These are phyloP conservation scores for Phania funesta DNA, from an alignment of 2,888 invertebrate species.

Conservation along the genomic window DNA sequence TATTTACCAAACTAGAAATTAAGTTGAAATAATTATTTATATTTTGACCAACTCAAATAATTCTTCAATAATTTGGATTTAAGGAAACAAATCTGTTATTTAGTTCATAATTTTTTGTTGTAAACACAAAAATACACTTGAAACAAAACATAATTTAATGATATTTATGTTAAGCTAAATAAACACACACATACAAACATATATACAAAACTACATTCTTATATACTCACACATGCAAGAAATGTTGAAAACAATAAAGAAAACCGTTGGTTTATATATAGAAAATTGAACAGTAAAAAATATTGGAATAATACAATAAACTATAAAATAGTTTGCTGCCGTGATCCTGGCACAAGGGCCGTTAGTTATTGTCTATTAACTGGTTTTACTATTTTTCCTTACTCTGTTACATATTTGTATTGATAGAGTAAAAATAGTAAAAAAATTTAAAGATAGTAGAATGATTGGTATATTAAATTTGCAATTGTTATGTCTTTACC, in stretches of 20 bases:
- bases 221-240: constrained; percentile 25
- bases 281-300: background rate
- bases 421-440: background rate
- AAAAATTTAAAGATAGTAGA: background rate
- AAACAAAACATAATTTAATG: background rate
- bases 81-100: constrained; percentile 42
- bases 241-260: constrained; percentile 31
- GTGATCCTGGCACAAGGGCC: background rate
- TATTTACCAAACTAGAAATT: constrained; percentile 1
- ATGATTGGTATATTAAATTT: constrained; percentile 1
- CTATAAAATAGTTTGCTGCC: constrained; percentile 22
- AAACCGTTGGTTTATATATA: constrained; percentile 27
- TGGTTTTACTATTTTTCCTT: background rate
- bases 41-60: constrained; percentile 9
- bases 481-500: background rate
- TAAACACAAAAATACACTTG: constrained; percentile 3
- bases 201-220: too few relatives aligned
- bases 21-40: constrained; percentile 13
- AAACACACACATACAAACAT: background rate
- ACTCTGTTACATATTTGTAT: background rate
- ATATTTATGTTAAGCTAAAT: background rate
- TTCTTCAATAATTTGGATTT: constrained; percentile 9
- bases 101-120: constrained; percentile 49
- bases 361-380: constrained; percentile 15
- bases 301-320: background rate